These are phyloP conservation scores for Drosophila santomea DNA, from an alignment of 1,140 invertebrate species.

Conservation along the genomic window DNA sequence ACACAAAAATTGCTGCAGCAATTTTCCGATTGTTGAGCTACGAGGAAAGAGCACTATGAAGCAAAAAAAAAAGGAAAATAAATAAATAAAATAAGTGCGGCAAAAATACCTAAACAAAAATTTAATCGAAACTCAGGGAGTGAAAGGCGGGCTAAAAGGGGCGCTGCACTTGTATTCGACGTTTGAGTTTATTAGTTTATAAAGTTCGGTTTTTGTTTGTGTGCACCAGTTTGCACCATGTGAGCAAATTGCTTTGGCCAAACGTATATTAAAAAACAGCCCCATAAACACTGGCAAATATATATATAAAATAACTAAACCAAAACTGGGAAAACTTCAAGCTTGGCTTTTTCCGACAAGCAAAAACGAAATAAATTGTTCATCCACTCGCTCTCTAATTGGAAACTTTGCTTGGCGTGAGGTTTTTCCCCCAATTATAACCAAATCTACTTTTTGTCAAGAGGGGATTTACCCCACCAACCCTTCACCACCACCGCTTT, in stretches of 20 bases:
- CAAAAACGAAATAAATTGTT: conserved; percentile 25
- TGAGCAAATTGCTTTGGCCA: conserved; percentile 57
- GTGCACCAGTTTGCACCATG: conserved; percentile 38
- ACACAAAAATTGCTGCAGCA: conserved; percentile 39
- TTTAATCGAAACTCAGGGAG: conserved; percentile 43
- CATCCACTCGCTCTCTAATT: conserved; percentile 43
- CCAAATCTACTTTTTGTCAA: conserved; percentile 38
- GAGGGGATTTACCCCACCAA: conserved; percentile 1
- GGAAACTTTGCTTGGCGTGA: conserved; percentile 54
- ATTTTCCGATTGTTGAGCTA: conserved; percentile 51
- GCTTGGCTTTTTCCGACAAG: conserved; percentile 31
- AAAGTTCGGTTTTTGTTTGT: conserved; percentile 50
- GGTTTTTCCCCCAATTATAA: conserved; percentile 59
- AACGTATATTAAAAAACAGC: conserved; percentile 40
- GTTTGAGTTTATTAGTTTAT: conserved; percentile 55
- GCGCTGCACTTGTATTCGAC: conserved; percentile 9
- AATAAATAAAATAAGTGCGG: not conserved
- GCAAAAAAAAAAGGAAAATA: conserved; percentile 8
- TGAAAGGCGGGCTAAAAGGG: conserved; percentile 8
- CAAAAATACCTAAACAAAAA: conserved; percentile 49
- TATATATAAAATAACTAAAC: conserved; percentile 21
- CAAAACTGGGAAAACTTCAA: conserved; percentile 44
- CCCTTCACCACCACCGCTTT: conserved; percentile 11
- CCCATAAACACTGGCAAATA: conserved; percentile 4
- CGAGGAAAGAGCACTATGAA: not conserved